These are phyloP conservation scores for Oostethus manadensis DNA, from an alignment of 2,113 vertebrate genomes.

Conservation along the genomic window DNA sequence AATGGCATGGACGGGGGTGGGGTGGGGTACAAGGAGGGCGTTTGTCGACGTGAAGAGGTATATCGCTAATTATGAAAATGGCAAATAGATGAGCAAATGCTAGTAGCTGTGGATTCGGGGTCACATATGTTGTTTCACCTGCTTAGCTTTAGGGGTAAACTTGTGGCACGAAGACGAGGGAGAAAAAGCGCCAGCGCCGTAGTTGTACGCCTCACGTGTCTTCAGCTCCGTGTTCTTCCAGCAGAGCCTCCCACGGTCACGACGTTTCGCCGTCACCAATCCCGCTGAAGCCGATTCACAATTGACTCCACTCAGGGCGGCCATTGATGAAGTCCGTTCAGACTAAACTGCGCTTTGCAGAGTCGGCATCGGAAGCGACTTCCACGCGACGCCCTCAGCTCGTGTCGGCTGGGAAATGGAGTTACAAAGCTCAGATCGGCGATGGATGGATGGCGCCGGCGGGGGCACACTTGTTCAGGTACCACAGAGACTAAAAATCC, in stretches of 20 bases:
- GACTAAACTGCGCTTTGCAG: slow-evolving; percentile 63
- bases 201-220: slow-evolving; percentile 41
- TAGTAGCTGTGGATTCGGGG: slow-evolving; percentile 37
- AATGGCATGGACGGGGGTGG: slow-evolving; percentile 68
- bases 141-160: slow-evolving; percentile 38
- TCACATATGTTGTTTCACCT: slow-evolving; percentile 42
- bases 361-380: slow-evolving; percentile 61
- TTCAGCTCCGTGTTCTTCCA: slow-evolving; percentile 59
- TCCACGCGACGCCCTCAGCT: slow-evolving; percentile 54
- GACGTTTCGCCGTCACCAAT: slow-evolving; percentile 52
- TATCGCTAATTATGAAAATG: slow-evolving; percentile 74
- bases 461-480: no score
- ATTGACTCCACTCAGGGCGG: slow-evolving; percentile 68
- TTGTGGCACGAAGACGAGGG: slow-evolving; percentile 36
- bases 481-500: no score
- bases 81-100: slow-evolving; percentile 60
- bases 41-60: slow-evolving; percentile 58
- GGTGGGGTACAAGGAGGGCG: slow-evolving; percentile 62
- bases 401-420: slow-evolving; percentile 68
- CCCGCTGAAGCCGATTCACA: slow-evolving; percentile 57
- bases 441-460: slow-evolving; percentile 48
- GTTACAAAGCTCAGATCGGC: slow-evolving; percentile 52
- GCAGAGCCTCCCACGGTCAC: slow-evolving; percentile 46
- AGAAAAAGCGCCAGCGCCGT: slow-evolving; percentile 17
- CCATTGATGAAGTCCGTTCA: slow-evolving; percentile 71